Conservation (phyloP, 2,888 invertebrate species). For the Troglohyphantes excavatus region DNA sequence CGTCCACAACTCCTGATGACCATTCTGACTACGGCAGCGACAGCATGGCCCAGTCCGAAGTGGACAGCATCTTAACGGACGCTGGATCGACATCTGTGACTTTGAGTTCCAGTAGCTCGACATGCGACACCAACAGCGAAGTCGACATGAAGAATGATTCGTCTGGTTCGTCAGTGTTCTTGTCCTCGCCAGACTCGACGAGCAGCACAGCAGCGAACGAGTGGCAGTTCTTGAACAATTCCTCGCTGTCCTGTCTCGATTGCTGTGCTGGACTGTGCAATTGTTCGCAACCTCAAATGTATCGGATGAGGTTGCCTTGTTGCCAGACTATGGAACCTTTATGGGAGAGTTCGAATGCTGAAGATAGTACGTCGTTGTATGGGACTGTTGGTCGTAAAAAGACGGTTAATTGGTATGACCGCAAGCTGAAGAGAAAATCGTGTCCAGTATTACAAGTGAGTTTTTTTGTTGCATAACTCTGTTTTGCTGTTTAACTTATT, state of each 20-base stretch:
- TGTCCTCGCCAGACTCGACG: background rate
- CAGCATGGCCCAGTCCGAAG: conserved; percentile 76
- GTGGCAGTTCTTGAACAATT: conserved; percentile 45
- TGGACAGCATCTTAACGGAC: conserved; percentile 73
- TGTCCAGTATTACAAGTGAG: conserved; percentile 89
- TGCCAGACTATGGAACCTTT: conserved; percentile 83
- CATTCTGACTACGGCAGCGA: conserved; percentile 77
- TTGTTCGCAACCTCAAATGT: conserved; percentile 54
- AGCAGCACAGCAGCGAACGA: conserved; percentile 26
- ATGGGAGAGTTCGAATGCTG: conserved; percentile 82
- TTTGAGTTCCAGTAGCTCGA: conserved; percentile 56
- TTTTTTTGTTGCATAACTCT: no score
- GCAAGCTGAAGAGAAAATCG: conserved; percentile 89
- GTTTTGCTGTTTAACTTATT: no score
- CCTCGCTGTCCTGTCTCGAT: conserved; percentile 24
- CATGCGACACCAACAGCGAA: conserved; percentile 69
- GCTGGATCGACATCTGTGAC: conserved; percentile 67
- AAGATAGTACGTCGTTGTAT: conserved; percentile 23
- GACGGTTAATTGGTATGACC: conserved; percentile 84
- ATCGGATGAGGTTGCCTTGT: conserved; percentile 77
- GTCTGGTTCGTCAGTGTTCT: conserved; percentile 10
- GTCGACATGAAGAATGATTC: conserved; percentile 62
- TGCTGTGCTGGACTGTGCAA: conserved; percentile 65
- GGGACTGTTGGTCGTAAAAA: conserved; percentile 58
- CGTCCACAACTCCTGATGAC: conserved; percentile 47